Conservation (phyloP, 1,140 invertebrate species). For the Aphaenogaster rudis region DNA sequence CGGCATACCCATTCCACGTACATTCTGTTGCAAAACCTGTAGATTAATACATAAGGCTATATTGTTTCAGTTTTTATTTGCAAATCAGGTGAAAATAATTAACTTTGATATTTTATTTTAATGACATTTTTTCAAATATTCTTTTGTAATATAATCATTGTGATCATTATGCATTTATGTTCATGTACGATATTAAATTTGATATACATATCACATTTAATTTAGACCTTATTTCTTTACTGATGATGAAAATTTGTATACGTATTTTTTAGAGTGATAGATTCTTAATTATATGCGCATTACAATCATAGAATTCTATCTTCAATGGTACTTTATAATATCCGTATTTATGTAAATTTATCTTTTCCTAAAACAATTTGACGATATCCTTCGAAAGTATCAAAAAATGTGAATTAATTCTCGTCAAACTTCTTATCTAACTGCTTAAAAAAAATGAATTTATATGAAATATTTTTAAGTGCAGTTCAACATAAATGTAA, state of each 20-base stretch:
- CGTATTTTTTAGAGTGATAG: not conserved
- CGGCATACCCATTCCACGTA: slow-evolving; percentile 86
- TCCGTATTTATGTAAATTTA: not conserved
- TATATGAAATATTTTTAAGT: not conserved
- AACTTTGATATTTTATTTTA: not conserved
- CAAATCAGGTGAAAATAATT: slow-evolving; percentile 4
- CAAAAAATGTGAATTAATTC: not conserved
- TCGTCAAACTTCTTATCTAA: not conserved
- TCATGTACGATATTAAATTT: not conserved
- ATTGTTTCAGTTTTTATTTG: slow-evolving; percentile 1
- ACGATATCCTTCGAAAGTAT: not conserved
- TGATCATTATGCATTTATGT: no score
- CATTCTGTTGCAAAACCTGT: slow-evolving; percentile 85
- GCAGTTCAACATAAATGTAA: not conserved
- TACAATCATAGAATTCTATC: not conserved
- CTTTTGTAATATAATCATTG: no score
- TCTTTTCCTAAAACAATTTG: not conserved
- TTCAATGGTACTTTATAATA: not conserved
- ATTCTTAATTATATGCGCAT: not conserved
- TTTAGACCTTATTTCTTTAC: not conserved
- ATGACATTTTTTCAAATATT: no score
- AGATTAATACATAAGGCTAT: slow-evolving; percentile 37
- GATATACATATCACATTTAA: not conserved
- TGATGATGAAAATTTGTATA: not conserved
- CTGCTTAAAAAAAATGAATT: not conserved